A percentile compares a stretch with the other conserved stretches of the same genome.
phyloP scores from a whole-genome alignment of 1,140 invertebrate genomes.

The Oedothorax gibbosus region DNA sequence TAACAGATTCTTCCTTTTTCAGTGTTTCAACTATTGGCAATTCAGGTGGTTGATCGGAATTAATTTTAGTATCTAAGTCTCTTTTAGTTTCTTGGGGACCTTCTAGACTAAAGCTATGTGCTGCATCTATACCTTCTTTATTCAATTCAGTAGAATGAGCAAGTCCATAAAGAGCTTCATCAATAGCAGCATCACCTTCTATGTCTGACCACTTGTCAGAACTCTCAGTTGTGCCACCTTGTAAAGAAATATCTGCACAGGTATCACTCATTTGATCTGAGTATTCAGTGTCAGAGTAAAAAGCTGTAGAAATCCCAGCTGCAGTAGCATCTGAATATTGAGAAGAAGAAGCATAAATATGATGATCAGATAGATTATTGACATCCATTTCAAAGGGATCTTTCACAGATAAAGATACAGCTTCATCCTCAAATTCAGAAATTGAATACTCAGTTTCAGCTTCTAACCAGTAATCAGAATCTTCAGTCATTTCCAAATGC shows the following conservation, averaged over 20 bases:
- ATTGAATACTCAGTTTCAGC: slow-evolving; percentile 50
- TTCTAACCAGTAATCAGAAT: slow-evolving; percentile 48
- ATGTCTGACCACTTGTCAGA: slow-evolving; percentile 49
- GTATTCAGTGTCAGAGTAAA: slow-evolving; percentile 21
- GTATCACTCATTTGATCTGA: slow-evolving; percentile 46
- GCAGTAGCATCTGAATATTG: slow-evolving; percentile 2
- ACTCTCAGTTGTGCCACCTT: slow-evolving; percentile 41
- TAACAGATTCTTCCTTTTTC: neutral
- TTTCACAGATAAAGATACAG: slow-evolving; percentile 10
- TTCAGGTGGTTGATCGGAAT: too few relatives aligned
- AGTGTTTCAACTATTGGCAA: neutral
- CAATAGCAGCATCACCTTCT: slow-evolving; percentile 26
- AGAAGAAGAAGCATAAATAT: slow-evolving; percentile 15
- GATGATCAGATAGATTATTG: neutral
- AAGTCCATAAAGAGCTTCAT: slow-evolving; percentile 1
- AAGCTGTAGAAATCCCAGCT: slow-evolving; percentile 32
- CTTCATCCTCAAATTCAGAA: slow-evolving; percentile 53
- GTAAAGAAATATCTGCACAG: slow-evolving; percentile 48
- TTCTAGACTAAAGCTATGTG: neutral
- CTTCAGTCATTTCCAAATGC: slow-evolving; percentile 28
- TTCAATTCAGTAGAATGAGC: neutral
- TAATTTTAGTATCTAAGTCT: too few relatives aligned
- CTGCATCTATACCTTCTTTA: neutral
- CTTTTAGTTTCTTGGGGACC: neutral
- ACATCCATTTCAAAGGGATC: neutral